Evolutionary conservation across 2,888 invertebrate genomes (phyloP).

Genomic region (Andricus quercusramuli): DNA sequence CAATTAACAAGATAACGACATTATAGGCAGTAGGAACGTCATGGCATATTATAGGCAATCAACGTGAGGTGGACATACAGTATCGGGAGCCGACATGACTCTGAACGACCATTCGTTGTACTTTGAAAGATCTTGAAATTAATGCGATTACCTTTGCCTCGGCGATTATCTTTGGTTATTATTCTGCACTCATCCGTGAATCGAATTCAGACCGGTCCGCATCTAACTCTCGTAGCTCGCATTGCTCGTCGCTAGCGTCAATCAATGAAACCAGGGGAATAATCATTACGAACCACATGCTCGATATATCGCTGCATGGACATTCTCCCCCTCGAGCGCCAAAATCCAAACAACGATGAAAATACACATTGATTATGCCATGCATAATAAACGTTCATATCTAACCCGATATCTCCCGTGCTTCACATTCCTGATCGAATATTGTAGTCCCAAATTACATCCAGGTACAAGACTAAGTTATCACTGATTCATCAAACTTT

Average conservation of each 20-base stretch:
- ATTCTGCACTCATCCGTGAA: conserved; percentile 50
- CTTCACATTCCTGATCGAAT: conserved; percentile 26
- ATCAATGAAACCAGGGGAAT: conserved; percentile 62
- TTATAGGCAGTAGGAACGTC: conserved; percentile 40
- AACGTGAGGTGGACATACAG: conserved; percentile 13
- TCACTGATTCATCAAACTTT: conserved; percentile 5
- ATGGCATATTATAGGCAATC: conserved; percentile 18
- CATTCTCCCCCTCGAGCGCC: conserved; percentile 52
- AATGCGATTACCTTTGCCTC: conserved; percentile 55
- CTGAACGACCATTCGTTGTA: conserved; percentile 48
- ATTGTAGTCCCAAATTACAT: conserved; percentile 27
- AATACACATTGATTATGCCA: conserved; percentile 67
- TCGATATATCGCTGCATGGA: conserved; percentile 42
- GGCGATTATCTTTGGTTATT: conserved; percentile 53
- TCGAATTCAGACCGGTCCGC: conserved; percentile 48
- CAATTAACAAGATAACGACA: conserved; percentile 47
- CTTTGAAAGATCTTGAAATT: conserved; percentile 56
- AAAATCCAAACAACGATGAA: conserved; percentile 69
- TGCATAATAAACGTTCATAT: conserved; percentile 46
- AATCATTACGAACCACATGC: conserved; percentile 62
- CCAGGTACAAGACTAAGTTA: conserved; percentile 15
- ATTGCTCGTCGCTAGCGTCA: conserved; percentile 50
- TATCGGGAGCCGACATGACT: conserved; percentile 50
- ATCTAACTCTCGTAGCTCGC: conserved; percentile 41
- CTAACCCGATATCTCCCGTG: conserved; percentile 26